Evolutionary conservation across 2,888 invertebrate species (phyloP), one percentile per base, ranked within the genome.

Genomic region (Globia sparganii): DNA sequence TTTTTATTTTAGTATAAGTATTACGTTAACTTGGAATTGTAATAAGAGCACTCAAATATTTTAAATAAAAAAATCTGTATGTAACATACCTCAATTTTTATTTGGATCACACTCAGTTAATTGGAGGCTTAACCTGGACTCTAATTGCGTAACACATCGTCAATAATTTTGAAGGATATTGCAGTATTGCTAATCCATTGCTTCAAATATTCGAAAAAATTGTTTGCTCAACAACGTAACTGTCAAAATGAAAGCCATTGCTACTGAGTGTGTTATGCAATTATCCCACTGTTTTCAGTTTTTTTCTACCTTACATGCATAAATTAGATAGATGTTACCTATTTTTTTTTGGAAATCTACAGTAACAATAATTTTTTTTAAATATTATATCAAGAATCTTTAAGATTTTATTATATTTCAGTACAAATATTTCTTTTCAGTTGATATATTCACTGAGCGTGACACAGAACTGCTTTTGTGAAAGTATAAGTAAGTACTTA

Each of bases 1-100:
- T 67, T 82, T 78, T 69, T 61, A 72, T 61, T 37, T 61, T 67
- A 70, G 11, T 34, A 11, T 25, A n/a, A n/a, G n/a, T n/a, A 25
- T 43, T 28, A 25, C 46, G 25, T 4, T 58, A 28, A 21, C 58
- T 67, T 49, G 46, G 61, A 70, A 49, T 40, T 59, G 43, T 43
- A 59, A 69, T 64, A 77, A 61, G 53, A 66, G 31, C 21, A 34
- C 18, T 58, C 9, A 40, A 56, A 58, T 31, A 18, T 61, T 70
- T 34, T 2, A 46, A 34, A 34, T 11, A 59, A 34, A 74, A 53
- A 53, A 31, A 37, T 53, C 15, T 1, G 53, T 21, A 66, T 6
- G 6, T 34, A 34, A 43, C 31, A n/a, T n/a, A n/a, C n/a, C n/a
- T n/a, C n/a, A n/a, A n/a, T n/a, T 53, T 64, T 34, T 34, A 21